A percentile compares a stretch with the other conserved stretches of the same genome.
Conservation (phyloP, 1,140 invertebrate species). For the Fragariocoptes setiger region DNA sequence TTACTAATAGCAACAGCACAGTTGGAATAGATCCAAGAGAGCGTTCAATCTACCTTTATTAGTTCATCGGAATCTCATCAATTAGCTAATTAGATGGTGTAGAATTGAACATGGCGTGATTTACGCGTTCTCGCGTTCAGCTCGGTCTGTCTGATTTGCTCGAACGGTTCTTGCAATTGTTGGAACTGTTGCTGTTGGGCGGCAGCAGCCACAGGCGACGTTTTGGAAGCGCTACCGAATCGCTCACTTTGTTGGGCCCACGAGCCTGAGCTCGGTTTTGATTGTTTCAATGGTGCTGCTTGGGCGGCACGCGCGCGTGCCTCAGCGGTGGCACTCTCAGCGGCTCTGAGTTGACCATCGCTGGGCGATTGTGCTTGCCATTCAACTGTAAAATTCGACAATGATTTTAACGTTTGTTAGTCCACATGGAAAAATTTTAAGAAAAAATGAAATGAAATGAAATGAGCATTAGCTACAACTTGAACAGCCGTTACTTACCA, state of each 20-base stretch:
- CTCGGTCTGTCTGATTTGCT: neutral
- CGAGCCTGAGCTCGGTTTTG: neutral
- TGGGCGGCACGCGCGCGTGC: neutral
- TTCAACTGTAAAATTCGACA: too few species aligned
- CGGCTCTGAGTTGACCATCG: neutral
- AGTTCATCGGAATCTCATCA: too few species aligned
- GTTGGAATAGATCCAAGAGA: too few species aligned
- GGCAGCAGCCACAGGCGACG: neutral
- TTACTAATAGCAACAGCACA: too few species aligned
- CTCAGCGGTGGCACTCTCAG: neutral
- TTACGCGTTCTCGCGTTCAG: neutral
- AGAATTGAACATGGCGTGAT: neutral
- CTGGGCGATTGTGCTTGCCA: neutral
- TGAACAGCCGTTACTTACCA: too few species aligned
- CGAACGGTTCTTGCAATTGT: neutral
- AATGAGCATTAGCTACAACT: too few species aligned
- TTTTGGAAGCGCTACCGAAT: neutral
- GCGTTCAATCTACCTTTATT: too few species aligned
- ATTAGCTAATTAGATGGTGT: neutral
- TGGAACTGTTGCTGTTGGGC: neutral
- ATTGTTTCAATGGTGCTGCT: neutral
- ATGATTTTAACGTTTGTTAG: too few species aligned
- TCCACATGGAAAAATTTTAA: too few species aligned
- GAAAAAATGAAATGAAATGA: too few species aligned
- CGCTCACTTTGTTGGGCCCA: neutral